phyloP scores from a whole-genome alignment of 2,888 invertebrate genomes.

The Leucoptera coffeella region DNA sequence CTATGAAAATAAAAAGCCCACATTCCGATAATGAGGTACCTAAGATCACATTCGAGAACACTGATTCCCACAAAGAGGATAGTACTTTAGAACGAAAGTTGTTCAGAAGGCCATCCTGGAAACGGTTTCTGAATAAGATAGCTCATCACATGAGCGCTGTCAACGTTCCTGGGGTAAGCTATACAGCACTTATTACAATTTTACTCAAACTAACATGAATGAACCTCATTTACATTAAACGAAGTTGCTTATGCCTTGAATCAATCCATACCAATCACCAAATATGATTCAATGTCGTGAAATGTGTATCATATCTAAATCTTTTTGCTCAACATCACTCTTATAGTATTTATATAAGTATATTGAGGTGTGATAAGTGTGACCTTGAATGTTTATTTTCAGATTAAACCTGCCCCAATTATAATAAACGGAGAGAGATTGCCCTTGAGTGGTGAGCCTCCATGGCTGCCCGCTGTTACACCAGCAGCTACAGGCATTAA shows the following conservation, averaged over 20 bases:
- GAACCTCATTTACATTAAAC: too few relatives aligned
- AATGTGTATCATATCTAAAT: too few relatives aligned
- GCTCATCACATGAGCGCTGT: conserved; percentile 75
- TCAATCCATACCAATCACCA: too few relatives aligned
- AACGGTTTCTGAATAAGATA: conserved; percentile 74
- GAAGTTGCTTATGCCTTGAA: too few relatives aligned
- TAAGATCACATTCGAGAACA: conserved; percentile 25
- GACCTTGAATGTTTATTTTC: conserved; percentile 8
- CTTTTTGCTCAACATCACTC: too few relatives aligned
- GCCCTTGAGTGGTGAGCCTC: conserved; percentile 59
- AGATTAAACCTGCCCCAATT: conserved; percentile 43
- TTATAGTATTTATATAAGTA: too few relatives aligned
- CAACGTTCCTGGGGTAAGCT: conserved; percentile 54
- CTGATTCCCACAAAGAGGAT: conserved; percentile 31
- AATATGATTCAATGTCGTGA: too few relatives aligned
- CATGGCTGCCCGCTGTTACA: conserved; percentile 72
- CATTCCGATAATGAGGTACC: conserved; percentile 28
- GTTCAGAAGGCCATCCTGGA: conserved; percentile 74
- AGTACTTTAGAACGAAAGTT: conserved; percentile 57
- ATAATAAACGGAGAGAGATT: conserved; percentile 44
- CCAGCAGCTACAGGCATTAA: conserved; percentile 88
- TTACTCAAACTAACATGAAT: too few relatives aligned
- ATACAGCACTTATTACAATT: too few relatives aligned
- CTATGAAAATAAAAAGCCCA: conserved; percentile 38
- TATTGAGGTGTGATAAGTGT: too few relatives aligned